Base-by-base conservation (phyloP, 2,797 vertebrate species). In the Coracias cyanogaster region DNA sequence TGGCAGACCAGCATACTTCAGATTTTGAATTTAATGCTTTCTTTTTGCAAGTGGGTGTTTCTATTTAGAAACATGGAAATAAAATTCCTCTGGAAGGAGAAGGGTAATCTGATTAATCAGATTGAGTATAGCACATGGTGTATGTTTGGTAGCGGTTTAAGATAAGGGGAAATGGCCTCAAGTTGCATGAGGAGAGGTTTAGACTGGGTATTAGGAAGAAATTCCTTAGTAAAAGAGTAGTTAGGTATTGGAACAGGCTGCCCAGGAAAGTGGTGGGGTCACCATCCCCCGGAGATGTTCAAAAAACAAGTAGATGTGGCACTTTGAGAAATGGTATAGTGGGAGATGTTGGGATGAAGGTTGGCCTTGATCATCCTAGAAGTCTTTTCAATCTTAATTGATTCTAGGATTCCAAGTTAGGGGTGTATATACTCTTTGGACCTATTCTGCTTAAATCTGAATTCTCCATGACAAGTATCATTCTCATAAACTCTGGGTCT, bases 401-500 rank as follows among this genome's bases (percentile, higher is more conserved):
- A 37, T 37, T 37, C 37, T 37, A 37, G 9, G 37, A 37, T 37
- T 37, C 37, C 37, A 37, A 62, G 8, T 74, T 57, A 14, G 5
- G 4, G 12, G 11, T 20, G 5, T 54, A 39, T 25, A 35, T 7
- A 25, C 0, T 61, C 37, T 85, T 52, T 29, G 49, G 31, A 26
- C 33, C 22, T 37, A 13, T 8, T 29, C 3, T 41, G 7, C 25
- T 90, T 74, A 64, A 22, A 25, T 71, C 11, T 24, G 26, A 37
- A 20, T 79, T 70, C 25, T 72, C 6, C 64, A 7, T 14, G 22
- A 25, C 3, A 64, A 33, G 6, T 16, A 22, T 20, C 1, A 0
- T 45, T 73, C 33, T 21, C 0, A 0, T 25, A 29, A 86, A 11
- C 6, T 48, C 41, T 79, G 2, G 1, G 13, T 52, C 41, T 64